Percentiles rank a stretch among this genome's conserved stretches.
Evolutionary conservation across 2,113 vertebrate species (phyloP).

Genomic region (Corythaixoides concolor): DNA sequence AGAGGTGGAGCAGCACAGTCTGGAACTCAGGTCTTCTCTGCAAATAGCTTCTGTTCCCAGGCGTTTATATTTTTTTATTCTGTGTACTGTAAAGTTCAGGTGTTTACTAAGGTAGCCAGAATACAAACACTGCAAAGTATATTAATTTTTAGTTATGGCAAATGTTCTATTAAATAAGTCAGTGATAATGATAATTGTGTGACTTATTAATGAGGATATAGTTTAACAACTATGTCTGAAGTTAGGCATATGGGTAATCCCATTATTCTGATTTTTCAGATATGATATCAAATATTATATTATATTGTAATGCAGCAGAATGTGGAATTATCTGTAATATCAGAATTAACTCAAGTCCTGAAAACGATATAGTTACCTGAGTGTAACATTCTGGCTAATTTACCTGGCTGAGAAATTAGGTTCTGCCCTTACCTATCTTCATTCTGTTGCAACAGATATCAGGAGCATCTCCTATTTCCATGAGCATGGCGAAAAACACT

Average conservation of each 20-base stretch:
- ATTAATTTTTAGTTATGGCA: background rate
- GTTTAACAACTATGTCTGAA: background rate
- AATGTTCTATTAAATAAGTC: background rate
- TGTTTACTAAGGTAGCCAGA: background rate
- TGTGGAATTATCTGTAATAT: background rate
- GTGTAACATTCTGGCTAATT: background rate
- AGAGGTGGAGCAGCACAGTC: background rate
- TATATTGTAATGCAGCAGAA: background rate
- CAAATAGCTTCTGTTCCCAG: background rate
- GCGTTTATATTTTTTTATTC: background rate
- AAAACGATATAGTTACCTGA: background rate
- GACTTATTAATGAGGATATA: background rate
- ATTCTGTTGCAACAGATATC: background rate
- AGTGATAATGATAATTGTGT: background rate
- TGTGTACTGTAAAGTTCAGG: background rate
- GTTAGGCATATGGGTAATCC: background rate
- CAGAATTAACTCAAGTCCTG: background rate
- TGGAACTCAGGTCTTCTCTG: background rate
- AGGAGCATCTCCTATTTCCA: background rate
- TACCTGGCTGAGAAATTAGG: background rate
- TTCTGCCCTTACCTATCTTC: background rate
- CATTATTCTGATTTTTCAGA: background rate
- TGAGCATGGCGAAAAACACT: background rate
- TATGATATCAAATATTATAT: background rate
- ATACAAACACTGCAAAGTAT: background rate